Base-by-base conservation (phyloP, 2,888 invertebrate species). In the Polydrusus pterygomalis region DNA sequence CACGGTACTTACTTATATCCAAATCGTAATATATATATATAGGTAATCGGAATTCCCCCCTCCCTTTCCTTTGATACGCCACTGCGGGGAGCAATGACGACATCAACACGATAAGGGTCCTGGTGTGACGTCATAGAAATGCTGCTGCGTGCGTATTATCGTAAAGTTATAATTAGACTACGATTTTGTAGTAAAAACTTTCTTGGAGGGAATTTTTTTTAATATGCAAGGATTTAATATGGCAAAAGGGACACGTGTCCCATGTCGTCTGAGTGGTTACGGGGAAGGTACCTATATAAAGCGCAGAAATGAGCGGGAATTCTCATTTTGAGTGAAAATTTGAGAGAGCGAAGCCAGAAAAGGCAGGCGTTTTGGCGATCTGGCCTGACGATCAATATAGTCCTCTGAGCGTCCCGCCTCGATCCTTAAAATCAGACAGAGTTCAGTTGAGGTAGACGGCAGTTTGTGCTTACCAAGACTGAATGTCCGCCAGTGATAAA, bases 351-450 rank as follows among this genome's bases (percentile, higher is more conserved):
- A 60, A 54, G 70, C 60, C 58, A 60, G 58, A 64, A 18, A n/a
- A 69, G 74, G 67, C 51, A 70, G 74, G 74, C 45, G 73, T 63
- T 65, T 65, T 58, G 77, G 60, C 74, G 77, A 63, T 69, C 58
- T 54, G 43, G 67, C 54, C 54, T 40, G 20, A 18, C 60, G 77
- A 77, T 77, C 77, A 77, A 77, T 77, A 77, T 77, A 49, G 62
- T 60, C 62, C 62, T n/a, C n/a, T 30, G 73, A 64, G 34, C 64
- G 77, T 64, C 77, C 77, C 77, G 40, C 77, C 77, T 77, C 75
- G 58, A 64, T 70, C 72, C 65, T 51, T 64, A 38, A 73, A 70
- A 70, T 70, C 74, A 74, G 73, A 74, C 70, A 47, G 47, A 49
- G 51, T 74, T 73, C 58, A 74, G 73, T 77, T 70, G 65, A 73